Percentiles rank a stretch among this genome's conserved stretches.
Conservation (phyloP, 2,797 vertebrate genomes). For the Apogon hyalosoma region DNA sequence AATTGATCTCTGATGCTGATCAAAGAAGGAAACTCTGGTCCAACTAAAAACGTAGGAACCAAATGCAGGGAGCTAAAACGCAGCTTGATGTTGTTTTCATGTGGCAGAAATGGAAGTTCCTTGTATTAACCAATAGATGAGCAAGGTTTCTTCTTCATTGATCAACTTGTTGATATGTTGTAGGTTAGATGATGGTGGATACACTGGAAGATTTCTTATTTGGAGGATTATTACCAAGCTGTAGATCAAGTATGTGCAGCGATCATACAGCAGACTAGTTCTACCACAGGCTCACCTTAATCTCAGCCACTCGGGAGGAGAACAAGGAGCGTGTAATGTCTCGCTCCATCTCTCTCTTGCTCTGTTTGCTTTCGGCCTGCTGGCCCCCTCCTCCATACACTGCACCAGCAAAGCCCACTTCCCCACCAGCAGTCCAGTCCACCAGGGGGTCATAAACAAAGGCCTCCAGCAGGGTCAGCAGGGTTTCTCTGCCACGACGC, state of each 20-base stretch:
- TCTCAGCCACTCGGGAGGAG: constrained; percentile 97
- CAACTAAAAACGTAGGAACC: no score
- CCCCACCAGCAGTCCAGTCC: constrained; percentile 98
- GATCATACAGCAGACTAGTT: neutral
- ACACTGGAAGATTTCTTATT: no score
- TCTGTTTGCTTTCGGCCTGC: constrained; percentile 97
- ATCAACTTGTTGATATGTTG: no score
- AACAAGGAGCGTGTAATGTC: constrained; percentile 99
- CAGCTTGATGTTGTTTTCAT: no score
- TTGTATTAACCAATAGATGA: no score
- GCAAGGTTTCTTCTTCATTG: no score
- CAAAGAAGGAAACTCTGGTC: no score
- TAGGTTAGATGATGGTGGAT: no score
- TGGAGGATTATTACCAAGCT: neutral
- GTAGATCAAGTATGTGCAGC: neutral
- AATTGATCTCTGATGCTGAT: no score
- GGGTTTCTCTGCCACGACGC: constrained; percentile 95
- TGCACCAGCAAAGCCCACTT: constrained; percentile 97
- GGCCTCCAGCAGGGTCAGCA: constrained; percentile 94
- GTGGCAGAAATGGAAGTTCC: no score
- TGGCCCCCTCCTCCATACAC: constrained; percentile 98
- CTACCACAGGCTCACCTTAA: constrained; percentile 86
- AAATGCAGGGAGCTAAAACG: no score
- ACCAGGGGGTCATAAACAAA: constrained; percentile 98
- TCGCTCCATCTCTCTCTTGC: constrained; percentile 98